Conservation (phyloP, 2,113 vertebrate species). For the Coryphaenoides rupestris region DNA sequence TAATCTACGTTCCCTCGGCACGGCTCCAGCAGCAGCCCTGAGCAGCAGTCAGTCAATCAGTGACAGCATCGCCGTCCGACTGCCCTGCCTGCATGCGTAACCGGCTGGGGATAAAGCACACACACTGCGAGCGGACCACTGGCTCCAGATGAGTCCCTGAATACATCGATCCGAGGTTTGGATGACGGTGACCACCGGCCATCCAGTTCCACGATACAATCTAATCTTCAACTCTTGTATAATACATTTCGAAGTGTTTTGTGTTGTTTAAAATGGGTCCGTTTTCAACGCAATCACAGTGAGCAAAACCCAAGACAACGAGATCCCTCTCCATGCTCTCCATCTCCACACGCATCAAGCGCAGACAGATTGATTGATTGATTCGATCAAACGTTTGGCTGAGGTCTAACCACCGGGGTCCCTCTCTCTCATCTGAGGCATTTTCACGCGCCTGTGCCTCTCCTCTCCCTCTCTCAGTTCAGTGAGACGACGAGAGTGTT, state of each 20-base stretch:
- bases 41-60: constrained; percentile 6
- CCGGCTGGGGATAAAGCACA: background rate
- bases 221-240: constrained; percentile 6
- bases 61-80: no score
- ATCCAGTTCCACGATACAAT: background rate
- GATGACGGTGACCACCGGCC: background rate
- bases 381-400: constrained; percentile 33
- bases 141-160: background rate
- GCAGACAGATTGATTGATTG: constrained; percentile 36
- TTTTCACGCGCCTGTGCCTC: background rate
- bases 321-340: background rate
- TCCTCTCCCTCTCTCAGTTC: background rate
- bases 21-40: constrained; percentile 3
- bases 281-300: constrained; percentile 27
- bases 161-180: background rate
- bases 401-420: background rate
- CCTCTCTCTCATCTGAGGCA: constrained; percentile 20
- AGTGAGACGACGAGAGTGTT: background rate
- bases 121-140: background rate
- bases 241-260: constrained; percentile 10
- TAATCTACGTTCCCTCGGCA: background rate
- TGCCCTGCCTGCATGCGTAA: constrained; percentile 2
- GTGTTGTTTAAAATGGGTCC: constrained; percentile 18
- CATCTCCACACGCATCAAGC: constrained; percentile 22
- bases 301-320: constrained; percentile 29